Percentiles rank a stretch among this genome's conserved stretches.
phyloP scores from a whole-genome alignment of 64 coral and sea anemone species.

The Montipora foliosa region DNA sequence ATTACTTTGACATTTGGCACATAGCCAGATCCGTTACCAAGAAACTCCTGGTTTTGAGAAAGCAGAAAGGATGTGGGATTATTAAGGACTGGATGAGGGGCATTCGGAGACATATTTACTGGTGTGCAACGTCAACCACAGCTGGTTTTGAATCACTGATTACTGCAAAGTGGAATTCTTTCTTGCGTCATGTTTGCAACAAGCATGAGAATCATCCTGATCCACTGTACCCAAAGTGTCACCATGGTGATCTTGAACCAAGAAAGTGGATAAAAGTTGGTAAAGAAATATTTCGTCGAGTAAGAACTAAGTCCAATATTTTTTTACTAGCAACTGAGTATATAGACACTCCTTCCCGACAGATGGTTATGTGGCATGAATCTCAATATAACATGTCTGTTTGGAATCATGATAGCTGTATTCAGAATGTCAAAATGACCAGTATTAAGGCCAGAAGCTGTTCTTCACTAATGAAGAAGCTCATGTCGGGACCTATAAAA shows the following conservation, averaged over 20 bases:
- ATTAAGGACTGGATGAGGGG: slow-evolving; percentile 20
- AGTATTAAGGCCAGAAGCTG: too few relatives aligned
- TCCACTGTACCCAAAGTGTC: neutral
- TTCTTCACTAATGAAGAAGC: too few relatives aligned
- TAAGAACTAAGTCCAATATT: too few relatives aligned
- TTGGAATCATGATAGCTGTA: too few relatives aligned
- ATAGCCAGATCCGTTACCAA: neutral
- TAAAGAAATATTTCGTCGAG: neutral
- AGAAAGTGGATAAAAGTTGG: neutral
- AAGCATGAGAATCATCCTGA: neutral
- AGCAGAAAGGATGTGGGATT: neutral
- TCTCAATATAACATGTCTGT: too few relatives aligned
- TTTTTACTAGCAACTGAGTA: too few relatives aligned
- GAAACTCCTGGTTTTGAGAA: neutral
- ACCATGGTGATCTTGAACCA: neutral
- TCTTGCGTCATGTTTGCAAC: slow-evolving; percentile 5
- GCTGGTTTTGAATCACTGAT: neutral
- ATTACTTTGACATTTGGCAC: slow-evolving; percentile 26
- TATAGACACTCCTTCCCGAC: too few relatives aligned
- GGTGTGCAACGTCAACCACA: slow-evolving; percentile 7
- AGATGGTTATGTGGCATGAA: too few relatives aligned
- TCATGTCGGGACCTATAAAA: too few relatives aligned
- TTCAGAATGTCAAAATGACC: too few relatives aligned
- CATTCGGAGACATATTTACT: neutral
- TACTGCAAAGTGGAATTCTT: slow-evolving; percentile 10